Evolutionary conservation across 2,797 vertebrate species (phyloP).

Genomic region (Hafferia zeledoni): DNA sequence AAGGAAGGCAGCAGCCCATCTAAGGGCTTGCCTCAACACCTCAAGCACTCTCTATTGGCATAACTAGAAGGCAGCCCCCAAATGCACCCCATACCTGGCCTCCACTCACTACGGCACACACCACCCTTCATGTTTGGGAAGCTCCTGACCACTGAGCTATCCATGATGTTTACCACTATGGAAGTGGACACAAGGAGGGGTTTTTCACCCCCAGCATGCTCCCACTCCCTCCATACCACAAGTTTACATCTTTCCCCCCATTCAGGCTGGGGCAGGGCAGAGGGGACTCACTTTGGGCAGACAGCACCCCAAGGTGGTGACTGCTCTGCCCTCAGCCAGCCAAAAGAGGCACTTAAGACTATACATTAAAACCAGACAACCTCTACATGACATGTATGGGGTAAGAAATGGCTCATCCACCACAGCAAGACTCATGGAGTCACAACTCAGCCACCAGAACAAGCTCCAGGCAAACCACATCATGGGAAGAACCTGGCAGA

Average conservation of each 20-base stretch:
- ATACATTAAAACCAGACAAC: not conserved
- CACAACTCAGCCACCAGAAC: not conserved
- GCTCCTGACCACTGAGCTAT: not conserved
- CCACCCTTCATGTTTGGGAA: not conserved
- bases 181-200: fast-evolving
- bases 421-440: not conserved
- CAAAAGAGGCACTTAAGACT: not conserved
- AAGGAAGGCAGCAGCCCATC: not conserved
- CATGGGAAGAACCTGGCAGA: not conserved
- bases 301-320: not conserved
- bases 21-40: not conserved
- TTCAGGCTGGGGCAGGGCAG: not conserved
- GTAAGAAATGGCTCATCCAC: not conserved
- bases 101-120: not conserved
- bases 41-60: not conserved
- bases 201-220: fast-evolving
- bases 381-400: fast-evolving
- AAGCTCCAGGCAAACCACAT: not conserved
- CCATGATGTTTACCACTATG: not conserved
- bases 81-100: not conserved
- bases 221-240: not conserved
- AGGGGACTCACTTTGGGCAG: not conserved
- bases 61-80: not conserved
- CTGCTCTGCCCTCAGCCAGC: not conserved
- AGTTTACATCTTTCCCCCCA: fast-evolving